Conservation (phyloP, 1,140 invertebrate species). For the Paraescarpia echinospica region DNA sequence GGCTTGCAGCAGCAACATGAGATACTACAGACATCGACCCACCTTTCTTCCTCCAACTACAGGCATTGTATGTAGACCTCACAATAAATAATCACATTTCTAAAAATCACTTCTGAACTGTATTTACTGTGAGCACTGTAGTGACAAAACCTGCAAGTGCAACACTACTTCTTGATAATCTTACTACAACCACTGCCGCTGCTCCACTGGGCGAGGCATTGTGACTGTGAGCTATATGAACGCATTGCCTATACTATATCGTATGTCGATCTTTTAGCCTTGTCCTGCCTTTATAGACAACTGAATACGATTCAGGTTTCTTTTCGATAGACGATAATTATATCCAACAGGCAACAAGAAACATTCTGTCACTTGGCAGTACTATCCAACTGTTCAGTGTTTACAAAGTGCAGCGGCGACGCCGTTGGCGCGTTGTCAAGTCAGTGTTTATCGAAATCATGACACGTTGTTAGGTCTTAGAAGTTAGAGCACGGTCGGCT, state of each 20-base stretch:
- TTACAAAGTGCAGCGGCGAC: background rate
- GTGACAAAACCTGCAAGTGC: background rate
- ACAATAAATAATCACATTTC: slow-evolving; percentile 1
- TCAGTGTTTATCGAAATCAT: background rate
- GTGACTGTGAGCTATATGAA: background rate
- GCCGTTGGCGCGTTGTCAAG: background rate
- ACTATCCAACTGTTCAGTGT: background rate
- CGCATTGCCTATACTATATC: background rate
- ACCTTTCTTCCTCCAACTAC: slow-evolving; percentile 4
- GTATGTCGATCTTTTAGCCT: background rate
- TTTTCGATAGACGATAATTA: background rate
- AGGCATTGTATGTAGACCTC: background rate
- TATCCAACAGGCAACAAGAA: background rate
- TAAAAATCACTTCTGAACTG: background rate
- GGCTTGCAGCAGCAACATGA: background rate
- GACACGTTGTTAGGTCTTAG: background rate
- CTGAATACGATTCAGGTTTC: background rate
- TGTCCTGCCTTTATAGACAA: background rate
- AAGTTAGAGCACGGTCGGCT: background rate
- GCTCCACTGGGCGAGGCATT: background rate
- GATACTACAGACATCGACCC: background rate
- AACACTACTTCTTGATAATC: background rate
- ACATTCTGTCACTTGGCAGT: background rate
- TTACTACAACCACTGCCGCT: too few species aligned
- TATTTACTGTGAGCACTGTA: background rate